Conservation (phyloP, 2,888 invertebrate genomes). For the Nomada lathburiana region DNA sequence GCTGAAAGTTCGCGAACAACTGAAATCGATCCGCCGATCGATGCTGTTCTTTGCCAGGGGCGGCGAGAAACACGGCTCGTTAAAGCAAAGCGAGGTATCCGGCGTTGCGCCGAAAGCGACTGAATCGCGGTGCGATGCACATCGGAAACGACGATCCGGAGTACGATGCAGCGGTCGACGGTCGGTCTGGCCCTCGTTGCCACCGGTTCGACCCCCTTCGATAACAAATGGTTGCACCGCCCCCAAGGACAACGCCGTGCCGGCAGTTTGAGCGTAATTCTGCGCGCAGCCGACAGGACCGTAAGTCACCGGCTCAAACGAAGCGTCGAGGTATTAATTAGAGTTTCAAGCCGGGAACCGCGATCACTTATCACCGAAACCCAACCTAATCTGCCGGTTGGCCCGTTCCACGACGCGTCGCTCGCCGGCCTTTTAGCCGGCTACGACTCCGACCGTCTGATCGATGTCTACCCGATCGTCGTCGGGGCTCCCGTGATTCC, state of each 20-base stretch:
- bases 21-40: conserved; percentile 37
- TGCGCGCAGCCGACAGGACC: conserved; percentile 79
- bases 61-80: conserved; percentile 52
- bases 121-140: conserved; percentile 50
- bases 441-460: conserved; percentile 63
- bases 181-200: conserved; percentile 7
- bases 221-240: conserved; percentile 80
- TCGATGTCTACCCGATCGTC: conserved; percentile 59
- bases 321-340: conserved; percentile 84
- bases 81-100: conserved; percentile 43
- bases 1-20: conserved; percentile 19
- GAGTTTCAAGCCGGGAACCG: conserved; percentile 82
- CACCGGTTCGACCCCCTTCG: conserved; percentile 41
- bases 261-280: conserved; percentile 80
- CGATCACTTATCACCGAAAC: conserved; percentile 83
- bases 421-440: conserved; percentile 54
- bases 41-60: conserved; percentile 18
- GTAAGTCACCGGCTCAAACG: conserved; percentile 84
- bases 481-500: conserved; percentile 56
- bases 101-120: conserved; percentile 23
- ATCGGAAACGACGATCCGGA: conserved; percentile 58
- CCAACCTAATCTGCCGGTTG: conserved; percentile 72
- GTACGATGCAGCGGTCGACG: conserved; percentile 16
- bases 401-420: conserved; percentile 26
- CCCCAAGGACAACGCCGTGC: conserved; percentile 77